A percentile compares a stretch with the other conserved stretches of the same genome.
phyloP scores from a whole-genome alignment of 2,113 vertebrate genomes.

The Lamprologus speciosus region DNA sequence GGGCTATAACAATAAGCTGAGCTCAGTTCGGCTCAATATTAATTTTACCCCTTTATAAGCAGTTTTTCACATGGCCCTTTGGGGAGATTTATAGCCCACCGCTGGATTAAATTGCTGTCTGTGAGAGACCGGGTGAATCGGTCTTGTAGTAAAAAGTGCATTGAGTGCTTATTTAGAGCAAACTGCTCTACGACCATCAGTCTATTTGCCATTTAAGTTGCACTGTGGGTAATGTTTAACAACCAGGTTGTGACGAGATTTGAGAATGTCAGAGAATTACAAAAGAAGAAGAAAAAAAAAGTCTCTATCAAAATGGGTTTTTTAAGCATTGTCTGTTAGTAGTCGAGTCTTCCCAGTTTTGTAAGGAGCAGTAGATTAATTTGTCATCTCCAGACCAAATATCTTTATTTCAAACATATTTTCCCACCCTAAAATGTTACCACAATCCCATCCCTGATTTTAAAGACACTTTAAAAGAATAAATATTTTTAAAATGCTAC shows the following conservation, averaged over 20 bases:
- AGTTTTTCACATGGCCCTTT: not conserved
- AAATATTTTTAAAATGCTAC: not conserved
- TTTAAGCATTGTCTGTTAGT: not conserved
- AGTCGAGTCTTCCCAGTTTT: not conserved
- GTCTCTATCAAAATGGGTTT: rapidly evolving
- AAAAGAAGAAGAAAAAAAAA: not conserved
- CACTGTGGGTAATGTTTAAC: not conserved
- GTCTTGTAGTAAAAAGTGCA: not conserved
- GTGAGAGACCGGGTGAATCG: not conserved
- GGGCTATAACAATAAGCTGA: not conserved
- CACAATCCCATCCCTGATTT: no score
- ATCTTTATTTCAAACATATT: not conserved
- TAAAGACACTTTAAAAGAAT: not conserved
- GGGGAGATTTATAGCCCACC: not conserved
- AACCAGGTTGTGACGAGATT: not conserved
- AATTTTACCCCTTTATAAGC: not conserved
- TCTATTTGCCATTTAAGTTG: not conserved
- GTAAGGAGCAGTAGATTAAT: not conserved
- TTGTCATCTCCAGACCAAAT: not conserved
- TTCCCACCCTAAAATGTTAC: not conserved
- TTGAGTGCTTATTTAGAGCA: not conserved
- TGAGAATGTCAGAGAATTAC: not conserved
- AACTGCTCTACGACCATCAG: not conserved
- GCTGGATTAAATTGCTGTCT: not conserved
- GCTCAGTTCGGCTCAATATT: not conserved